A percentile compares a stretch with the other conserved stretches of the same genome.
Evolutionary conservation across 2,113 vertebrate species (phyloP).

Genomic region (Scatophagus argus): DNA sequence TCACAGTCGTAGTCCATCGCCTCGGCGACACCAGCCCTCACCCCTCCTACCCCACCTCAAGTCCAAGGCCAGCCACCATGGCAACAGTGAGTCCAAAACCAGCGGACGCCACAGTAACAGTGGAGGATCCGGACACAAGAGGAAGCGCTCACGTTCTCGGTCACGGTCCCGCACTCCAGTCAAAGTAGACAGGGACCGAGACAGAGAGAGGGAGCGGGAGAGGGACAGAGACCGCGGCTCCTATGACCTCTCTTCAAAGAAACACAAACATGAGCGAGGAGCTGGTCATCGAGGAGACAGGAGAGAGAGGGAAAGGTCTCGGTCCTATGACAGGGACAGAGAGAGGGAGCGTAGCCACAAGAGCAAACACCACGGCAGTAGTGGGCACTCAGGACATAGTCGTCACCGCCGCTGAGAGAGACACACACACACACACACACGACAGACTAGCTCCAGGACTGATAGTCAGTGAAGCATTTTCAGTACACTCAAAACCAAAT

Average conservation of each 20-base stretch:
- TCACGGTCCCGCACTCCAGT: slow-evolving; percentile 88
- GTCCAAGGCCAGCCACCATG: slow-evolving; percentile 90
- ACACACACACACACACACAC: neutral
- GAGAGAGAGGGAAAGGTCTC: slow-evolving; percentile 91
- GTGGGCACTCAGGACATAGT: slow-evolving; percentile 92
- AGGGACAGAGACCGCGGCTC: slow-evolving; percentile 84
- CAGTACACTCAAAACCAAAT: slow-evolving; percentile 6
- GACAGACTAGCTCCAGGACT: slow-evolving; percentile 21
- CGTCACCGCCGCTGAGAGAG: slow-evolving; percentile 91
- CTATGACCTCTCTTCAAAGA: slow-evolving; percentile 89
- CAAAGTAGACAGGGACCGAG: slow-evolving; percentile 88
- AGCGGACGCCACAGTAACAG: slow-evolving; percentile 86
- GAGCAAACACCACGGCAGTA: slow-evolving; percentile 92
- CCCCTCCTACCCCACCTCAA: slow-evolving; percentile 88
- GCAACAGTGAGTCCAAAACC: slow-evolving; percentile 89
- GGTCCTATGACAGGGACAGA: slow-evolving; percentile 91
- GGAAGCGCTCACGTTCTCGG: slow-evolving; percentile 91
- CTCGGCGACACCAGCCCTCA: slow-evolving; percentile 90
- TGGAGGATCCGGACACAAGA: slow-evolving; percentile 87
- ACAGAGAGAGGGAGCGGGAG: slow-evolving; percentile 87
- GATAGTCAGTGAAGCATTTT: slow-evolving; percentile 29
- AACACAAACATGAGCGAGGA: slow-evolving; percentile 92
- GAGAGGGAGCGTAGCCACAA: slow-evolving; percentile 95
- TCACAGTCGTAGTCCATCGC: slow-evolving; percentile 93
- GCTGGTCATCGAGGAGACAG: slow-evolving; percentile 89